Evolutionary conservation across 2,888 invertebrate species (phyloP).

Genomic region (Leptinotarsa haldemani): DNA sequence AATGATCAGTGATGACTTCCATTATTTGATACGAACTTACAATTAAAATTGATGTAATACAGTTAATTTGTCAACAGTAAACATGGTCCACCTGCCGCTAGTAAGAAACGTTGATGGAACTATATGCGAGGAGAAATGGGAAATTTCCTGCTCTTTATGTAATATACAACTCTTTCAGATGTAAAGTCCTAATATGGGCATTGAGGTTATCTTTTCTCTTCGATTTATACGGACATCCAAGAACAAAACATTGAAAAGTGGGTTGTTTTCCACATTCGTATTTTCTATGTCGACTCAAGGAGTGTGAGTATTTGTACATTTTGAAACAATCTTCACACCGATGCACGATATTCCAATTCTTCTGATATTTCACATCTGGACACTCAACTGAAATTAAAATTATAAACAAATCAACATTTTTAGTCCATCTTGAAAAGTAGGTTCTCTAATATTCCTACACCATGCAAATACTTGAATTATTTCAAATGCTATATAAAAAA

Average conservation of each 20-base stretch:
- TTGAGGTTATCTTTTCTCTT: slow-evolving; percentile 57
- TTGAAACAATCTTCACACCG: slow-evolving; percentile 53
- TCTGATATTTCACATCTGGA: slow-evolving; percentile 26
- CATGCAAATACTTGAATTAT: background rate
- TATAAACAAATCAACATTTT: background rate
- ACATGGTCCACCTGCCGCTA: too few relatives aligned
- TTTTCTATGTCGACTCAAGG: slow-evolving; percentile 54
- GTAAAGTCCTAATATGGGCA: slow-evolving; percentile 53
- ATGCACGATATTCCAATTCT: slow-evolving; percentile 29
- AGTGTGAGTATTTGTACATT: slow-evolving; percentile 55
- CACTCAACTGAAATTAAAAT: slow-evolving; percentile 29
- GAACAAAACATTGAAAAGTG: slow-evolving; percentile 52
- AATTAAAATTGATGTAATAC: too few relatives aligned
- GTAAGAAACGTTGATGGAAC: background rate
- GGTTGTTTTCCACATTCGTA: slow-evolving; percentile 58
- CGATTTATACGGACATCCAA: slow-evolving; percentile 54
- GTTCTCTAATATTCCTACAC: background rate
- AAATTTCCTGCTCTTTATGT: slow-evolving; percentile 35
- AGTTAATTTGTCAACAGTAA: too few relatives aligned
- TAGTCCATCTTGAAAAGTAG: background rate
- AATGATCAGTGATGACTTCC: too few relatives aligned
- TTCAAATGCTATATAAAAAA: too few relatives aligned
- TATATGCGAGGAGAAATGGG: background rate
- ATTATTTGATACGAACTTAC: too few relatives aligned
- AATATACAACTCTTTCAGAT: slow-evolving; percentile 49